Conservation (phyloP, 1,140 invertebrate species). For the Chrysoperla carnea region DNA sequence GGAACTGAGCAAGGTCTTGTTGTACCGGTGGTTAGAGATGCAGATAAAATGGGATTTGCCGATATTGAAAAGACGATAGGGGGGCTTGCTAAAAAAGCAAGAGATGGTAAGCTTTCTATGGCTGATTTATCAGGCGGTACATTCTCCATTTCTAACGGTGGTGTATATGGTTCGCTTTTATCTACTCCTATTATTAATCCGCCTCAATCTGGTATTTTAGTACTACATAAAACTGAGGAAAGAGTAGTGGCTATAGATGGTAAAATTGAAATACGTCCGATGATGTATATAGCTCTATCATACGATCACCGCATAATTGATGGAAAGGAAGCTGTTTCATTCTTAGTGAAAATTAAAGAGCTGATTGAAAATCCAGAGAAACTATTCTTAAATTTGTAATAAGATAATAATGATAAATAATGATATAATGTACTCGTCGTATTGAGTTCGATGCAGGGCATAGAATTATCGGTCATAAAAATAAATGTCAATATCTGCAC, state of each 20-base stretch:
- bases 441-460: background rate
- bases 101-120: constrained; percentile 5
- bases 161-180: constrained; percentile 9
- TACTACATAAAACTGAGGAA: constrained; percentile 4
- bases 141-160: constrained; percentile 10
- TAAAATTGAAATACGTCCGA: constrained; percentile 7
- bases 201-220: constrained; percentile 9
- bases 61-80: constrained; percentile 8
- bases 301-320: constrained; percentile 11
- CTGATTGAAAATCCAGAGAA: constrained; percentile 6
- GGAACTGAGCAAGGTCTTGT: constrained; percentile 7
- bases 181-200: constrained; percentile 11
- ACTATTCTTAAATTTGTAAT: constrained; percentile 6
- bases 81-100: constrained; percentile 6
- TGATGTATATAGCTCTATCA: constrained; percentile 12
- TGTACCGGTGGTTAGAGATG: constrained; percentile 8
- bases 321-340: constrained; percentile 9
- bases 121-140: constrained; percentile 7
- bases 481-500: background rate
- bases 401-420: constrained; percentile 1
- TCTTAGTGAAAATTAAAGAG: constrained; percentile 5
- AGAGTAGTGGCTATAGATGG: background rate
- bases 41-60: constrained; percentile 6
- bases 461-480: background rate
- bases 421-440: background rate